Conservation (phyloP, 2,113 vertebrate genomes). For the Falco punctatus region DNA sequence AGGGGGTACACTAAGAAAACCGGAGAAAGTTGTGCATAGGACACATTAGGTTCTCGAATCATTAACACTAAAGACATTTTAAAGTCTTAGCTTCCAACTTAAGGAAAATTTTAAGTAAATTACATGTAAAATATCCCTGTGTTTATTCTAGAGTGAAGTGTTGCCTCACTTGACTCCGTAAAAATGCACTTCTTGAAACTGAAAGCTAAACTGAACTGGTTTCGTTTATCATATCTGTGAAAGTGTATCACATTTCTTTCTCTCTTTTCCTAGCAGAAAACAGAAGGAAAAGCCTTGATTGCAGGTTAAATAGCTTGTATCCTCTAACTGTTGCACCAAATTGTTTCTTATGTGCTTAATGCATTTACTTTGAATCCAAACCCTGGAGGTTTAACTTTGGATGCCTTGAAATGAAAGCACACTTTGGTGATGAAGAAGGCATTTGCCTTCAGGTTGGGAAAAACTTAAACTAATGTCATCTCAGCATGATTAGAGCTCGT, state of each 20-base stretch:
- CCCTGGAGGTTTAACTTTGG: conserved; percentile 18
- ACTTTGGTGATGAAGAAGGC: conserved; percentile 27
- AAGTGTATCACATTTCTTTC: neutral
- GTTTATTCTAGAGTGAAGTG: conserved; percentile 21
- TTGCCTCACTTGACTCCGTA: conserved; percentile 21
- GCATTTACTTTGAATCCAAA: neutral
- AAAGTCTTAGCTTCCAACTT: neutral
- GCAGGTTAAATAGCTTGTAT: neutral
- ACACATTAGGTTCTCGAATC: neutral
- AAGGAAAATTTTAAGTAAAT: neutral
- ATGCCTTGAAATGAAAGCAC: conserved; percentile 37
- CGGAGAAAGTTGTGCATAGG: neutral
- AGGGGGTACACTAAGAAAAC: neutral
- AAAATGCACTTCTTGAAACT: conserved; percentile 18
- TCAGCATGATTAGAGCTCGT: neutral
- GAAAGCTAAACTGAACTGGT: neutral
- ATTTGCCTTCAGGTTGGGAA: conserved; percentile 67
- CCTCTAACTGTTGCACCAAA: neutral
- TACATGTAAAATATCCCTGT: neutral
- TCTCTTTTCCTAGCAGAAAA: neutral
- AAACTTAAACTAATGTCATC: conserved; percentile 43
- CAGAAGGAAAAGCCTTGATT: neutral
- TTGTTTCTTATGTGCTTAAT: neutral
- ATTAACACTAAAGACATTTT: neutral
- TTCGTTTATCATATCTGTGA: neutral